Evolutionary conservation across 2,797 vertebrate species (phyloP).

Genomic region (Lophius americanus): DNA sequence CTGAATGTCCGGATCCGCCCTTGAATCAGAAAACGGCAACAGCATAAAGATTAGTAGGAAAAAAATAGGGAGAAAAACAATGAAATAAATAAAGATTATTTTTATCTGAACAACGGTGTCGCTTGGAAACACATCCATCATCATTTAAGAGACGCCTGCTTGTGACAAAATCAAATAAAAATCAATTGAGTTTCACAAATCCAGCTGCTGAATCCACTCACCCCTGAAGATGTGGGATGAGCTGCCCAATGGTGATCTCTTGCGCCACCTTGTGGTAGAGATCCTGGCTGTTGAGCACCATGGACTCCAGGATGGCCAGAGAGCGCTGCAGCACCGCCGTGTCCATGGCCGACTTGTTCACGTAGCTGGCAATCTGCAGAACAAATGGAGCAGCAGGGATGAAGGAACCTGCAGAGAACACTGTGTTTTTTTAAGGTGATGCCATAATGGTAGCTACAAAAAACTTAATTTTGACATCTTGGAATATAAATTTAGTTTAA

Average conservation of each 20-base stretch:
- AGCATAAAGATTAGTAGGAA: background rate
- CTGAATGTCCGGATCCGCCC: constrained; percentile 96
- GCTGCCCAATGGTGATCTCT: constrained; percentile 97
- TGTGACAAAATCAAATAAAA: background rate
- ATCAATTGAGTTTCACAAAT: background rate
- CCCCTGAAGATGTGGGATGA: constrained; percentile 97
- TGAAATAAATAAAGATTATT: no score
- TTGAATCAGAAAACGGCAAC: constrained; percentile 61
- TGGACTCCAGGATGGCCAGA: constrained; percentile 95
- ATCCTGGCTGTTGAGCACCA: constrained; percentile 98
- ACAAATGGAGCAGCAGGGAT: constrained; percentile 2
- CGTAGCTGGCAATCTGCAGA: constrained; percentile 91
- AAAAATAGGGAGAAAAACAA: no score
- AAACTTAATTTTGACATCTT: no score
- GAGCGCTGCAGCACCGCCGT: constrained; percentile 93
- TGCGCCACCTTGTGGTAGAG: constrained; percentile 99
- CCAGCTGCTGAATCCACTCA: constrained; percentile 60
- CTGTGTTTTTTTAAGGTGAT: no score
- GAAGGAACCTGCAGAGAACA: background rate
- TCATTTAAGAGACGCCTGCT: background rate
- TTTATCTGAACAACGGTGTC: no score
- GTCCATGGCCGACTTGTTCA: constrained; percentile 95
- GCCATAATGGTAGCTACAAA: no score
- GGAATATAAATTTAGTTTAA: no score
- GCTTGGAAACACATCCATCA: background rate